phyloP scores from a whole-genome alignment of 2,888 invertebrate species.

The Cheilosia impressa region DNA sequence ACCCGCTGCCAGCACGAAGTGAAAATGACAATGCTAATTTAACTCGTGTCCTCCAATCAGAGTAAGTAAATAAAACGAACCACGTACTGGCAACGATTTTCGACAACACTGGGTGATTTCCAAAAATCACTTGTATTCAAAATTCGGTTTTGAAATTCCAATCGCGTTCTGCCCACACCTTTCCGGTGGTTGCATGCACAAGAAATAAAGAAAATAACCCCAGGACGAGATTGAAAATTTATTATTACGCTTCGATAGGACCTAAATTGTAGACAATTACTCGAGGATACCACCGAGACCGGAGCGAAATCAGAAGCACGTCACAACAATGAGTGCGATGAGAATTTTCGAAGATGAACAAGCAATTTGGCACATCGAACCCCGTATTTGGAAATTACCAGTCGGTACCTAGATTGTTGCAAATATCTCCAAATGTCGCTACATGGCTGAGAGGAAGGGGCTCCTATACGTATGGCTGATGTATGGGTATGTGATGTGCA shows the following conservation, averaged over 20 bases:
- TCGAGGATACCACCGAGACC: conserved; percentile 4
- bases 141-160: conserved; percentile 36
- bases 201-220: conserved; percentile 25
- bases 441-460: conserved; percentile 17
- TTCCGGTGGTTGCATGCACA: conserved; percentile 24
- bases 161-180: conserved; percentile 51
- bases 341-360: conserved; percentile 58
- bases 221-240: conserved; percentile 40
- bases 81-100: conserved; percentile 10
- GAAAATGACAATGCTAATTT: not conserved
- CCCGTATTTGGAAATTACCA: conserved; percentile 53
- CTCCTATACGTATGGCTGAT: conserved; percentile 8
- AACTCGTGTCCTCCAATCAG: conserved; percentile 11
- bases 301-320: conserved; percentile 23
- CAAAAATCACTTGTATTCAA: conserved; percentile 12
- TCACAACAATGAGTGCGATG: conserved; percentile 45
- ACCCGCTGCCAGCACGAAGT: not conserved
- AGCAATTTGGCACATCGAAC: conserved; percentile 68
- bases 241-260: conserved; percentile 33
- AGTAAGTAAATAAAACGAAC: conserved; percentile 6
- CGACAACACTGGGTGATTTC: conserved; percentile 1
- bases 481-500: conserved; percentile 16
- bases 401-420: conserved; percentile 12
- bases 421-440: conserved; percentile 41
- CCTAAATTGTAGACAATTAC: conserved; percentile 59